Conservation (phyloP, 1,140 invertebrate species). For the Trichonephila clavata region DNA sequence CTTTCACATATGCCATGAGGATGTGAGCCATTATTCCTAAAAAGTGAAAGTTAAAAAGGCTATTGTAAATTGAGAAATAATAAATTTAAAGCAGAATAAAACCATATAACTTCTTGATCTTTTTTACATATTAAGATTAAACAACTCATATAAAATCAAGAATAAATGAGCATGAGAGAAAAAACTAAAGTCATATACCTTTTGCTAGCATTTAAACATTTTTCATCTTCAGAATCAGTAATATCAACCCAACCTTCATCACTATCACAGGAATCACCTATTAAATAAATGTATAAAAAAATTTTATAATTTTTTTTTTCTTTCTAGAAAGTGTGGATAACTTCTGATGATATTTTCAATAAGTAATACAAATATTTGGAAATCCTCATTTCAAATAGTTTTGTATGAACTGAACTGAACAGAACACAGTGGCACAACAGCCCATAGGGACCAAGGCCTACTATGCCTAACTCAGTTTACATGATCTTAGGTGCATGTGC, state of each 20-base stretch:
- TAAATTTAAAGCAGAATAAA: no score
- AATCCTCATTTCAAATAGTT: no score
- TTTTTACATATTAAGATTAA: no score
- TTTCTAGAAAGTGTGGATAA: neutral
- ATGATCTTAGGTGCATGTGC: no score
- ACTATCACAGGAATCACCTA: slow-evolving; percentile 70
- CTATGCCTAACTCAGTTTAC: no score
- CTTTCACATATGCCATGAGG: neutral
- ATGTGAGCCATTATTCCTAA: neutral
- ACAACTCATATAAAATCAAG: neutral
- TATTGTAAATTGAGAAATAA: neutral
- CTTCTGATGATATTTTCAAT: no score
- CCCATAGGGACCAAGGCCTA: no score
- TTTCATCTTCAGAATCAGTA: slow-evolving; percentile 75
- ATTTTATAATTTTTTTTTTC: neutral
- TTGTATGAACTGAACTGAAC: no score
- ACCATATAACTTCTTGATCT: no score
- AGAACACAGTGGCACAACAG: no score
- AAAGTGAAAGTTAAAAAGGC: neutral
- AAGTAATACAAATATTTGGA: no score
- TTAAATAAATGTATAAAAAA: neutral
- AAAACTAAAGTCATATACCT: slow-evolving; percentile 1
- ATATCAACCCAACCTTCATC: slow-evolving; percentile 74
- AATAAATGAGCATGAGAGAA: neutral
- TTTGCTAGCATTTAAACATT: neutral